Evolutionary conservation across 1,140 invertebrate species (phyloP), one percentile per base, ranked within the genome.

Genomic region (Solenopsis fugax): DNA sequence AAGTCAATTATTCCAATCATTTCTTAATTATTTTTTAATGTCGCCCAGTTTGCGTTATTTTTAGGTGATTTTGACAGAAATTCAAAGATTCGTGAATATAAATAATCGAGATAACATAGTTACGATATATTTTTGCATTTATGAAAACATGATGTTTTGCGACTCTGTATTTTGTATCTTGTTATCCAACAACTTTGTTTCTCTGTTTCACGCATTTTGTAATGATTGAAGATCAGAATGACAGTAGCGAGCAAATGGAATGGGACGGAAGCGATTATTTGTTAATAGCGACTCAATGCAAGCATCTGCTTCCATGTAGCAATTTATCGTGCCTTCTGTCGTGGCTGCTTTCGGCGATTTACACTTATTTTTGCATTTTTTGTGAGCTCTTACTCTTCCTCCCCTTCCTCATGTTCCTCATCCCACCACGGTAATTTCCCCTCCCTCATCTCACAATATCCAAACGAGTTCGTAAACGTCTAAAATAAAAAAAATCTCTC

Each of bases 241-340:
- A 41, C 10, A 4, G 41, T 84, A 1, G 41, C 54, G 13, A 69
- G 60, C 56, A 18, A 87, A 54, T 10, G 41, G 21, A 78, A 62
- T 34, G 29, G 37, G 45, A 73, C 16, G 48, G 48, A 37, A 56
- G 85, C 48, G 21, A 89, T 75, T 69, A 88, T 84, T 84, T 84
- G 69, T 84, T 69, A 80, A 80, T 80, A 80, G 48, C 34, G n/a
- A 81, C 16, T 81, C 37, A 48, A 73, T 50, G 69, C 73, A 76
- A 89, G 48, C 81, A 85, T 91, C 91, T 87, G 91, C 93, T 94
- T 93, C 87, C 89, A 90, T 91, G 88, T 92, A 94, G 93, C 93
- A 94, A 93, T 94, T 93, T 93, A 92, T 95, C 93, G 94, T 95
- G 94, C 93, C 94, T 94, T 95, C 91, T 94, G 87, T 94, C 93